phyloP scores from a whole-genome alignment of 2,113 vertebrate species.

The Cyprinodon tularosa region DNA sequence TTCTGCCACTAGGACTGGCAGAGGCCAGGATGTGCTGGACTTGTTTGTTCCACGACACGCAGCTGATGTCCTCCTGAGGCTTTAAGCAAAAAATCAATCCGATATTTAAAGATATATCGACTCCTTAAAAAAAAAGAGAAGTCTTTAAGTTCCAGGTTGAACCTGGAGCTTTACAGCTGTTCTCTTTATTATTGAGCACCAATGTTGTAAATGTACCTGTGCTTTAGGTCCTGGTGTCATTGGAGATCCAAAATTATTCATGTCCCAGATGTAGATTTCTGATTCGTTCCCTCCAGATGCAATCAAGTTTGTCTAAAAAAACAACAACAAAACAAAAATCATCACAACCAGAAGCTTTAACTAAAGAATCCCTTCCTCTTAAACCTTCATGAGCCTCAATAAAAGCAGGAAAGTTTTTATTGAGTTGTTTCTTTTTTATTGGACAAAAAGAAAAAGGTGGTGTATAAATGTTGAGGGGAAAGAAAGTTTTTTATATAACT shows the following conservation, averaged over 20 bases:
- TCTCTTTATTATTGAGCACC: too few relatives aligned
- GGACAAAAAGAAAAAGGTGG: not conserved
- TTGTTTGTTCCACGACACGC: conserved; percentile 82
- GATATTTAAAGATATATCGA: not conserved
- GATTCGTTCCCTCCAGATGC: conserved; percentile 97
- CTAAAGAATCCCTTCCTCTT: not conserved
- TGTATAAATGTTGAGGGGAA: not conserved
- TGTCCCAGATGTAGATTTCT: conserved; percentile 99
- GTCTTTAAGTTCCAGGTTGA: not conserved
- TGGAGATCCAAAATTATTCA: conserved; percentile 92
- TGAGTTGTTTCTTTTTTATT: not conserved
- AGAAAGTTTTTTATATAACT: too few relatives aligned
- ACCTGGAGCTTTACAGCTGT: not conserved
- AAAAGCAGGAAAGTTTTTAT: not conserved
- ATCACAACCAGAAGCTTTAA: not conserved
- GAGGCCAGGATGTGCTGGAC: conserved; percentile 86
- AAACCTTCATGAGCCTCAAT: not conserved
- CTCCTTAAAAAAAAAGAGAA: too few relatives aligned
- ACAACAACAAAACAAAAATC: not conserved
- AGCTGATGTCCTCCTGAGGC: conserved; percentile 94
- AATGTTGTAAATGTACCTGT: conserved; percentile 80
- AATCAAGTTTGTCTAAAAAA: conserved; percentile 88
- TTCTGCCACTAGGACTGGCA: conserved; percentile 88
- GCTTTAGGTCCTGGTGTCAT: conserved; percentile 97
- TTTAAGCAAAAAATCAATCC: conserved; percentile 48